A percentile compares a stretch with the other conserved stretches of the same genome.
These are phyloP conservation scores for Catamblyrhynchus diadema DNA, from an alignment of 2,797 vertebrate species.

Conservation along the genomic window DNA sequence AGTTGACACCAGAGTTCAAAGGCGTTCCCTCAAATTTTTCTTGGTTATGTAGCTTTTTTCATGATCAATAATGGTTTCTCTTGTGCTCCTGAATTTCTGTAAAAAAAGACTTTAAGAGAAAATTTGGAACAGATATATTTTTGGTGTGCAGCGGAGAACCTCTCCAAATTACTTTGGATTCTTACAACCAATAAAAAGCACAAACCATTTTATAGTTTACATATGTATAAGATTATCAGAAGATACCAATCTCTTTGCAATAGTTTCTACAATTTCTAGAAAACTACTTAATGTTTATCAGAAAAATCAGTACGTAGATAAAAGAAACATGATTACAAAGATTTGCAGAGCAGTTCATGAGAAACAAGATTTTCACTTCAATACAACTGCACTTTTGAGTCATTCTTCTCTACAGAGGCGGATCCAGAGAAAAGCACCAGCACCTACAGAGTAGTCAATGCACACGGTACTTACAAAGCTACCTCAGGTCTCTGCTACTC, in stretches of 20 bases:
- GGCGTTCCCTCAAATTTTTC: not conserved
- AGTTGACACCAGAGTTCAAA: not conserved
- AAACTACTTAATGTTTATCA: not conserved
- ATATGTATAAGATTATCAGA: not conserved
- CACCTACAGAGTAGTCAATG: not conserved
- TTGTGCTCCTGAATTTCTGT: not conserved
- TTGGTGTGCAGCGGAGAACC: not conserved
- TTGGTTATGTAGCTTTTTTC: not conserved
- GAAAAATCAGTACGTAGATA: not conserved
- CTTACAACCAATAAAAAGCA: not conserved
- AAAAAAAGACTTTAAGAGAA: not conserved
- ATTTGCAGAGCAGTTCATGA: not conserved
- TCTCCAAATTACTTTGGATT: not conserved
- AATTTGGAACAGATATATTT: not conserved
- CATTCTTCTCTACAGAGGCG: not conserved
- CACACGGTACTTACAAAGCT: not conserved
- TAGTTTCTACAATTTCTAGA: not conserved
- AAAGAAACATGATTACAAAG: not conserved
- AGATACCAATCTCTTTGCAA: not conserved
- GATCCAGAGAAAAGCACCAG: not conserved
- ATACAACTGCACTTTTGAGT: not conserved
- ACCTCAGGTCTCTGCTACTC: not conserved
- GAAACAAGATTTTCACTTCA: not conserved
- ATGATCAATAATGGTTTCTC: not conserved
- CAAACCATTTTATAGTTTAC: not conserved